Evolutionary conservation across 2,797 vertebrate species (phyloP), one percentile per base, ranked within the genome.

Genomic region (Melanotaenia nigrans): DNA sequence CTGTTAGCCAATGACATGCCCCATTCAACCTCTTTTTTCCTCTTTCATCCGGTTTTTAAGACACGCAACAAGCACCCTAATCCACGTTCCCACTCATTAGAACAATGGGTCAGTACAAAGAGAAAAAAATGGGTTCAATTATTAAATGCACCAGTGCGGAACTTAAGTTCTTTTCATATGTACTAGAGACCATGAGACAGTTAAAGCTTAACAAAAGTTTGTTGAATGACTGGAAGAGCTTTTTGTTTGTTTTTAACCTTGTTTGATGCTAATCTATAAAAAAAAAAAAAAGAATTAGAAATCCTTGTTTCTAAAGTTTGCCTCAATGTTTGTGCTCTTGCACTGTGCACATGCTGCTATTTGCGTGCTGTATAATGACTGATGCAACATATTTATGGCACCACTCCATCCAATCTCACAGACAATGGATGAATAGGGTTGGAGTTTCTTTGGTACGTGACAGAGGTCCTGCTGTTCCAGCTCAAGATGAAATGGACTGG

Each of bases 1-100:
- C 92, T 93, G 92, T 92, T 91, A 77, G 86, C 87, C 88, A 92
- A 91, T 92, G 89, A 92, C 92, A 88, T 92, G 84, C 86, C 81
- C 75, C 71, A 65, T 85, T 90, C 85, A 71, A 75, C 83, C 83
- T 87, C 83, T 79, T 81, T 89, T 51, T 84, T 85, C 81, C 83
- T 87, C 90, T 93, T 93, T 93, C 92, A 94, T 94, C 92, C 85
- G 83, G 88, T 91, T 84, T 88, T 93, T 93, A 92, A 91, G 87
- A 87, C 90, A 89, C 77, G 81, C 92, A 92, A 90, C 75, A 36
- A 89, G 90, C 88, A 83, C 82, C 86, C 87, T 93, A 94, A 94
- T 93, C 92, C 91, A 57, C 89, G 88, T 91, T 92, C 90, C 88
- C 85, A 84, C 88, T 94, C 88, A 76, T 92, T 92, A 94, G 90